Base-by-base conservation (phyloP, 1,140 invertebrate species). In the Rhynchophorus ferrugineus region DNA sequence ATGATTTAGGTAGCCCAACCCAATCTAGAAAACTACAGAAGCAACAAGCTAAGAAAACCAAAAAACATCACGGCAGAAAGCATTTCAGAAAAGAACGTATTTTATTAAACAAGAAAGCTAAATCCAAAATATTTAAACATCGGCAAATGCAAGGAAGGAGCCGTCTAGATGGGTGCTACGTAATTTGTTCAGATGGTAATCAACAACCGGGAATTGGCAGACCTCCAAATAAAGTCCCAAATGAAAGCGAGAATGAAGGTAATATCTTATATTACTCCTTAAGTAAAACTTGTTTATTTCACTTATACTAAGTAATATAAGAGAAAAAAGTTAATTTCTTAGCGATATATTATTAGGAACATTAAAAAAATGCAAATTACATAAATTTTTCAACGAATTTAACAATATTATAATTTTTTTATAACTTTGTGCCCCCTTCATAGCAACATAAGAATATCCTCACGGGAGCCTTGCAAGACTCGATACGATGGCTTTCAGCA, bases 131-230 rank as follows among this genome's bases (percentile, higher is more conserved):
- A 8, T 44, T 51, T 2, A 44, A 37, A 9, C 41, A 44, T 13
- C 44, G 17, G 11, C 29, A 44, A 21, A 19, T 44, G 13, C 34
- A 47, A 5, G 21, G 9, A 34, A 44, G 21, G 21, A 5, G 2
- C 2, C 18, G 36, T 6, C 33, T 54, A 14, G 51, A 54, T 38
- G 51, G 51, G 13, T 54, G 51, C 29, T 47, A 54, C 14, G 44
- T 54, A 2, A 18, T 47, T 18, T 47, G 50, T 24, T 9, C 34
- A 3, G 51, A 47, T 8, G 24, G 7, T 13, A 7, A 5, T 18
- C 14, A 14, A 18, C 2, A 8, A 11, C 49, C 41, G 8, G 16
- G 1, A 3, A 16, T 3, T 21, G 17, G 14, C 6, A 18, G 21
- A 37, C 18, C n/a, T 18, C 35, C 8, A n/a, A n/a, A n/a, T n/a